Conservation (phyloP, 2,113 vertebrate genomes). For the Murina feae region DNA sequence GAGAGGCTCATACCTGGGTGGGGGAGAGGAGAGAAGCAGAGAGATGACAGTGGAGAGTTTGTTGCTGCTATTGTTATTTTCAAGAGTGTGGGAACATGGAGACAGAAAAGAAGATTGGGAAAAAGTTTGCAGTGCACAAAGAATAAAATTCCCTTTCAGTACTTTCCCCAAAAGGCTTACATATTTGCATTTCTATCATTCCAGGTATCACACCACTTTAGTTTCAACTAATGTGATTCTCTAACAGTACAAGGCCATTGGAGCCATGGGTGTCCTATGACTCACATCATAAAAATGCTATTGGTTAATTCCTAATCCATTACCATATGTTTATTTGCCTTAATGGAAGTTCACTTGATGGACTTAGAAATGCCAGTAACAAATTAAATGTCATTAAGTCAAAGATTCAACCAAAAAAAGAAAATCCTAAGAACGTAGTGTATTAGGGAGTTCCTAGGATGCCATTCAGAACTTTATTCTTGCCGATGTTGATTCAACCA, state of each 20-base stretch:
- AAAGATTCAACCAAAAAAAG: not conserved
- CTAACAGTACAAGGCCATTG: not conserved
- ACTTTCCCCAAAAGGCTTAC: not conserved
- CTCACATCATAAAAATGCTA: not conserved
- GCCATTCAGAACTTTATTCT: not conserved
- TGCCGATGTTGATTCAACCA: not conserved
- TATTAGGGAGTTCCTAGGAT: not conserved
- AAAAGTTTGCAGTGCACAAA: not conserved
- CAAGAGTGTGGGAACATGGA: not conserved
- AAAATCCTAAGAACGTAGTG: not conserved
- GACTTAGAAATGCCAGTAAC: not conserved
- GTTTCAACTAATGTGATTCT: not conserved
- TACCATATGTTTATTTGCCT: not conserved
- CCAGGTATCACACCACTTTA: not conserved
- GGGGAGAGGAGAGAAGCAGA: not conserved
- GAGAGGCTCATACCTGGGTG: fast-evolving
- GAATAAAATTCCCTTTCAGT: not conserved
- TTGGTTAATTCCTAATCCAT: not conserved
- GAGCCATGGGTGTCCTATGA: not conserved
- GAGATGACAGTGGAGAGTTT: not conserved
- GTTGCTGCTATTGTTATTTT: not conserved
- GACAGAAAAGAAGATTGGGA: not conserved
- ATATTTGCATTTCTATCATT: not conserved
- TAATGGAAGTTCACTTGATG: not conserved
- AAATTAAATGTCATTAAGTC: not conserved